Base-by-base conservation (phyloP, 2,797 vertebrate genomes). In the Gymnothorax javanicus region DNA sequence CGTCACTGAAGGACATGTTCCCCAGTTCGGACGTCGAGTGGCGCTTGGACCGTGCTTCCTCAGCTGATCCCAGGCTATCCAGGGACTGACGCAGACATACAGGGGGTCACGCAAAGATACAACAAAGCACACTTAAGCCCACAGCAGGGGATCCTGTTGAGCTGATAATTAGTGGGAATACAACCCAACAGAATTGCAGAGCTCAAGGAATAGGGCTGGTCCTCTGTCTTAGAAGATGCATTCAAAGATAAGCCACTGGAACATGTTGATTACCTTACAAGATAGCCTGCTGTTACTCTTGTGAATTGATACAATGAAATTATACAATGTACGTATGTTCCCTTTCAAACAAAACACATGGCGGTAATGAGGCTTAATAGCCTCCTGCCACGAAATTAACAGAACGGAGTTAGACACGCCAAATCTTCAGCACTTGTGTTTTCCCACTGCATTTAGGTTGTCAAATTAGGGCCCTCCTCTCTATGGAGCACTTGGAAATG, bases 11-110 rank as follows among this genome's bases (percentile, higher is more conserved):
- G n/a, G 94, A 94, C 56, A 96, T 92, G 89, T 96, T 98, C 15
- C 97, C 97, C 93, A 99, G 96, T 94, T 99, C 98, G 2, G 98
- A 99, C 88, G 98, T 97, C 0, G 98, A 99, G 91, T 98, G 98
- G 0, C 98, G 95, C 87, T 99, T 99, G 27, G 98, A 97, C 33
- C 97, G 95, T n/a, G 96, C 95, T 43, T 98, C 98, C 92, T 99
- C 98, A 0, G 96, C 96, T 0, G 96, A 94, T 13, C 96, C 97
- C 43, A 98, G 94, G 93, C 97, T 98, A 87, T 99, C 98, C 93
- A 99, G 93, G 88, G 98, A 98, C 98, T 99, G 93, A 15, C 91
- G 64, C 25, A 59, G 69, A 88, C 17, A 33, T 67, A 25, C 83
- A 33, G 84, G 84, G 84, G 58, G 58, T 87, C 67, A 87, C 64